Conservation (phyloP, 2,888 invertebrate genomes). For the Punctoribates punctum region DNA sequence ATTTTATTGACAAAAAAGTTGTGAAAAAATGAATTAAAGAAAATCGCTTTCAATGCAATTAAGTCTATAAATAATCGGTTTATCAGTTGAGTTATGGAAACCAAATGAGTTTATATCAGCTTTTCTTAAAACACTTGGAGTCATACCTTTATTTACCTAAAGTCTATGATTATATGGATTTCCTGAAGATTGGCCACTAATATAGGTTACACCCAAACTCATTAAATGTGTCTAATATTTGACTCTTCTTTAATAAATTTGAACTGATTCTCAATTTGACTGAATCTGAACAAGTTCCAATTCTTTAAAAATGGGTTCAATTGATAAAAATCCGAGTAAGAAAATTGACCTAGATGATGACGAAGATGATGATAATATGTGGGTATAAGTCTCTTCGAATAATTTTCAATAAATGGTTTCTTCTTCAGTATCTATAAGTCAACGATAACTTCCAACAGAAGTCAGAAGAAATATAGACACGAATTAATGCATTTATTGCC, state of each 20-base stretch:
- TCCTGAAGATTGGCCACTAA: no score
- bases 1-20: no score
- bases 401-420: neutral
- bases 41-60: neutral
- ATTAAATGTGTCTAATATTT: no score
- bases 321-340: neutral
- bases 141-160: neutral
- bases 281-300: no score
- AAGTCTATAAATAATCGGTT: neutral
- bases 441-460: slow-evolving; percentile 13
- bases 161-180: neutral
- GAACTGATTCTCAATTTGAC: no score
- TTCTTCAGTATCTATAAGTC: slow-evolving; percentile 13
- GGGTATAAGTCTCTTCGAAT: neutral
- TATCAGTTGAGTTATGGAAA: slow-evolving; percentile 11
- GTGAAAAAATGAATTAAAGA: no score
- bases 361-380: slow-evolving; percentile 6
- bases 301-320: neutral
- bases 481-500: slow-evolving; percentile 38
- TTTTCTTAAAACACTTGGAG: neutral
- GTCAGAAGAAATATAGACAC: slow-evolving; percentile 23
- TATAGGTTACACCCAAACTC: no score
- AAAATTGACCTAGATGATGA: neutral
- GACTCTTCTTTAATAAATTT: no score
- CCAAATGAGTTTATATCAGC: neutral